Evolutionary conservation across 2,797 vertebrate genomes (phyloP).

Genomic region (Todus mexicanus): DNA sequence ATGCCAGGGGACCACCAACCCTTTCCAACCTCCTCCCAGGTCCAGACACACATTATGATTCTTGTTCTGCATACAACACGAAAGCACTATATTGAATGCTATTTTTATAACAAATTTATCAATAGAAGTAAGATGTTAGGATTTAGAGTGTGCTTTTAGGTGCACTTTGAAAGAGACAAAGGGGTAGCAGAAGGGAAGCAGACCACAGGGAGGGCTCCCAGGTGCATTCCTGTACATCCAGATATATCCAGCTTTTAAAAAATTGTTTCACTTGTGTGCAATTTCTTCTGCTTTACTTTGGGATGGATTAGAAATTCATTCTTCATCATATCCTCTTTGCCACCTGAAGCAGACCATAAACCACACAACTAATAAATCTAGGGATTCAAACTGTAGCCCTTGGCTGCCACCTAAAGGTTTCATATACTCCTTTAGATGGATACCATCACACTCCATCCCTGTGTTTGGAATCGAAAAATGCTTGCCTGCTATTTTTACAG

Average conservation of each 20-base stretch:
- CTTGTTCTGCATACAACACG: neutral
- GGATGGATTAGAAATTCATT: neutral
- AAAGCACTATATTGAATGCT: neutral
- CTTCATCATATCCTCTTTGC: neutral
- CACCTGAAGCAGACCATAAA: conserved; percentile 36
- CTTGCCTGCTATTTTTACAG: neutral
- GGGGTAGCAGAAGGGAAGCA: neutral
- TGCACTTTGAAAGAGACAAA: neutral
- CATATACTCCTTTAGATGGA: conserved; percentile 12
- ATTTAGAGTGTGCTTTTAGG: neutral
- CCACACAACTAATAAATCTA: conserved; percentile 16
- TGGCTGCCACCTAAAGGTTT: conserved; percentile 81
- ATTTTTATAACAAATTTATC: neutral
- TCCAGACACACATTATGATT: neutral
- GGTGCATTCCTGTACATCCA: neutral
- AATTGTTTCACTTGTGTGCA: neutral
- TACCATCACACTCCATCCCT: neutral
- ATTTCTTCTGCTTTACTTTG: neutral
- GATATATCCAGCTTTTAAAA: neutral
- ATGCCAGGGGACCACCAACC: neutral
- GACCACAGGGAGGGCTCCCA: neutral
- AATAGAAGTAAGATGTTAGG: neutral
- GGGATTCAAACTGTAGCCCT: conserved; percentile 71
- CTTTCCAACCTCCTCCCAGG: neutral
- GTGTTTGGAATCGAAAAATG: neutral